Base-by-base conservation (phyloP, 2,113 vertebrate species). In the Ciconia maguari region DNA sequence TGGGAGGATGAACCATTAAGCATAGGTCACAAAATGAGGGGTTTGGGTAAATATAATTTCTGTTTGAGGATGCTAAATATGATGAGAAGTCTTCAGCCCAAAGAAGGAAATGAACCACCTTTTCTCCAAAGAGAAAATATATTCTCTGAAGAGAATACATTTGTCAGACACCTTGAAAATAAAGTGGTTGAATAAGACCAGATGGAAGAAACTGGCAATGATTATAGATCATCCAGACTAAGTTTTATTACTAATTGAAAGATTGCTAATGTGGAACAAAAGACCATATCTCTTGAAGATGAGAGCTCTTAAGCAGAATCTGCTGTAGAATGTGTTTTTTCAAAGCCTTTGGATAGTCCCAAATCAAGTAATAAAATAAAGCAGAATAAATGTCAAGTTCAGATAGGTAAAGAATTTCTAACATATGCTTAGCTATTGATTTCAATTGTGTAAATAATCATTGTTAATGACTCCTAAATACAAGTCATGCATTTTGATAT, bases 1-100 rank as follows among this genome's bases (percentile, higher is more conserved):
- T 65, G 42, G 61, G 81, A 81, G 11, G 62, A 71, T 32, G 58
- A 66, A 69, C 26, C 32, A 6, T 30, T 29, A 44, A 36, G 41
- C 48, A 77, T 71, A 32, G 72, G 83, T n/a, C 29, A 8, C 38
- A 49, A 82, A 16, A 18, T 95, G 15, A 96, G 93, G 80, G 88
- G 97, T 25, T 96, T 96, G 85, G 95, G 98, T 68, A 97, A 91
- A 71, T 98, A 98, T 89, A 95, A 97, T 52, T 95, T 94, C 48
- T 98, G 85, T 90, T 89, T 97, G 49, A 68, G 86, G 83, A 83
- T 95, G 27, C 34, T 98, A 76, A 93, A 78, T 71, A 65, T 90
- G 16, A 46, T 92, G 24, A 90, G 81, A 78, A 55, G 32, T 42
- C 65, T 92, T 69, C 69, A 66, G 34, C 52, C 12, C 44, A 86